phyloP scores from a whole-genome alignment of 2,888 invertebrate genomes.

The Eueremaeus valkanovi region DNA sequence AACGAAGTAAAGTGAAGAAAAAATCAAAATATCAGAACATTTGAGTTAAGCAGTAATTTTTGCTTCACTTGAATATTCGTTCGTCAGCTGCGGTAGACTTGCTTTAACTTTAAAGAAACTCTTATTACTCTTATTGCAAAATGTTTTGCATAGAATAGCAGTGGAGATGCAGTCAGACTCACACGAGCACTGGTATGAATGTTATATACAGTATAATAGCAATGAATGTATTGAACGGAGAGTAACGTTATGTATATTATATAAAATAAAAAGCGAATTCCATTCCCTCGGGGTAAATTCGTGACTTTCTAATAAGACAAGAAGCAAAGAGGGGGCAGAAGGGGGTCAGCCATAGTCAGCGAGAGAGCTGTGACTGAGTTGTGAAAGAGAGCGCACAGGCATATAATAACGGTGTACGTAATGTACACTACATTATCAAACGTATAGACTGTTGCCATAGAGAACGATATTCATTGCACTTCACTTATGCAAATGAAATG shows the following conservation, averaged over 20 bases:
- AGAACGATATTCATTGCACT: slow-evolving; percentile 25
- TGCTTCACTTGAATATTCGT: not conserved
- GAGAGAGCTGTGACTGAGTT: not conserved
- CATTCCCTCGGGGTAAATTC: slow-evolving; percentile 33
- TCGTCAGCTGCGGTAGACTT: not conserved
- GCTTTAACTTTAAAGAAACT: not conserved
- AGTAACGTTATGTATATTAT: slow-evolving; percentile 28
- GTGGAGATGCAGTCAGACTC: not conserved
- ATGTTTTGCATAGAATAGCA: slow-evolving; percentile 19
- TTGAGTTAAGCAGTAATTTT: slow-evolving; percentile 17
- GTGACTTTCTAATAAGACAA: slow-evolving; percentile 39
- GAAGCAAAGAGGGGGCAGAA: slow-evolving; percentile 11
- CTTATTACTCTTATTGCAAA: too few relatives aligned
- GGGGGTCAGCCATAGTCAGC: not conserved
- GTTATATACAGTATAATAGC: not conserved
- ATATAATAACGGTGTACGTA: slow-evolving; percentile 33
- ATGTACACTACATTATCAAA: slow-evolving; percentile 9
- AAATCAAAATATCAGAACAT: too few relatives aligned
- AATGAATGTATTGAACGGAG: not conserved
- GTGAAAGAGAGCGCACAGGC: slow-evolving; percentile 11
- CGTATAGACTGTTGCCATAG: slow-evolving; percentile 23
- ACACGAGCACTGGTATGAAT: not conserved
- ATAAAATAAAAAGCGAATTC: slow-evolving; percentile 25
- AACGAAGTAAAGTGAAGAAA: too few relatives aligned
- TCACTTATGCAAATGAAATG: slow-evolving; percentile 35